These are phyloP conservation scores for Platycercus adscitus DNA, from an alignment of 2,113 vertebrate genomes.

Conservation along the genomic window DNA sequence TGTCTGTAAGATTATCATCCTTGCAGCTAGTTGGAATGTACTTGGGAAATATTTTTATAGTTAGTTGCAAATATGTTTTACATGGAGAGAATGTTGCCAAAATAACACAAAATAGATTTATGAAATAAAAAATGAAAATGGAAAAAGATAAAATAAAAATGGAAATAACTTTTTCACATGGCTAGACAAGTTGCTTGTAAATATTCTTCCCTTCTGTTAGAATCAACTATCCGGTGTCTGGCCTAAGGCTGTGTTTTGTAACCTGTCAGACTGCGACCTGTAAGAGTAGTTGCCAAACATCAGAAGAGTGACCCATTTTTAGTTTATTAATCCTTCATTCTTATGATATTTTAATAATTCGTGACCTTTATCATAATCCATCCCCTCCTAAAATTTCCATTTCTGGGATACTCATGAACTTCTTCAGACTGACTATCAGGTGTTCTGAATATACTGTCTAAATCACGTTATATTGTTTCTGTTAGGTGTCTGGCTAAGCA, in stretches of 20 bases:
- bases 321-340: constrained; percentile 4
- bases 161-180: not conserved
- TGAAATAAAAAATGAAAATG: not conserved
- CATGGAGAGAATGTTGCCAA: constrained; percentile 8
- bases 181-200: not conserved
- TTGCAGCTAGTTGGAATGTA: constrained; percentile 49
- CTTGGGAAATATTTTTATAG: constrained; percentile 46
- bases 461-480: not conserved
- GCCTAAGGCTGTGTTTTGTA: not conserved
- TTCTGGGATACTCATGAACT: not conserved
- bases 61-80: constrained; percentile 23
- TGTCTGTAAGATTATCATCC: constrained; percentile 43
- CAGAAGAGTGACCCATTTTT: not conserved
- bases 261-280: not conserved
- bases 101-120: constrained; percentile 6
- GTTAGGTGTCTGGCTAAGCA: not conserved
- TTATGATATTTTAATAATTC: not conserved
- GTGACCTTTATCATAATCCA: not conserved
- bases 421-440: not conserved
- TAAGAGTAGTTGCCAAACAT: not conserved
- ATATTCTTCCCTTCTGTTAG: not conserved
- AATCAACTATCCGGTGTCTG: not conserved
- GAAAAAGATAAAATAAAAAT: not conserved
- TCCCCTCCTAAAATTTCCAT: not conserved
- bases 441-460: not conserved